Evolutionary conservation across 1,140 invertebrate species (phyloP), one percentile per base, ranked within the genome.

Genomic region (Cephus cinctus): DNA sequence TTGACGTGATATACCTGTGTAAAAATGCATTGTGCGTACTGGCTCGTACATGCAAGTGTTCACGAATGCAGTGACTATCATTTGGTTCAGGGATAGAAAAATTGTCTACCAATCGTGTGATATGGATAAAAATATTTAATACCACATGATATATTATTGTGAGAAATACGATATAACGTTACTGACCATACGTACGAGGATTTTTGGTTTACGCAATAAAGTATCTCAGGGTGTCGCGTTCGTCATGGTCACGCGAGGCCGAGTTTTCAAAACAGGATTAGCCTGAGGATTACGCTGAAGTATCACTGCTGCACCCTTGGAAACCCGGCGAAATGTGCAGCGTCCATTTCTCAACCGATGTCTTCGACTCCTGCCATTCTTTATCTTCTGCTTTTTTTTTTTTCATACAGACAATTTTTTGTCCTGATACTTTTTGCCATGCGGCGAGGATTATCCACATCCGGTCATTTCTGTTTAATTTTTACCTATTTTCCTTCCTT

Each of bases 381-480:
- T n/a, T n/a, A n/a, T n/a, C n/a, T 44, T 42, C 40, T 43, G 42
- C 47, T 36, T 43, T 45, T 9, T 8, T 16, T 15, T 27, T 49
- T 36, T 36, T 56, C 50, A 39, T 42, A 25, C 48, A 16, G 45
- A 30, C 14, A n/a, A 22, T 49, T 44, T 36, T 44, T 19, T 6
- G 2, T 6, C 6, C 19, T 22, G 22, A 35, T 36, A 36, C 43
- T 41, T 54, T 50, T 51, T 54, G 31, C 14, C 14, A 15, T 36
- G 15, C 11, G 12, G 27, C 31, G 41, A 31, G 63, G 67, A 73
- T 74, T 69, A 73, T 69, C 60, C 57, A 69, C 70, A 68, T 73
- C 70, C 70, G 70, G 68, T 72, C 70, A 72, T 59, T 69, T 66
- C 61, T 64, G 51, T 67, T 58, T 61, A 58, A n/a, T n/a, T n/a